These are phyloP conservation scores for Spermophilus dauricus DNA, from an alignment of 2,113 vertebrate genomes.

Conservation along the genomic window DNA sequence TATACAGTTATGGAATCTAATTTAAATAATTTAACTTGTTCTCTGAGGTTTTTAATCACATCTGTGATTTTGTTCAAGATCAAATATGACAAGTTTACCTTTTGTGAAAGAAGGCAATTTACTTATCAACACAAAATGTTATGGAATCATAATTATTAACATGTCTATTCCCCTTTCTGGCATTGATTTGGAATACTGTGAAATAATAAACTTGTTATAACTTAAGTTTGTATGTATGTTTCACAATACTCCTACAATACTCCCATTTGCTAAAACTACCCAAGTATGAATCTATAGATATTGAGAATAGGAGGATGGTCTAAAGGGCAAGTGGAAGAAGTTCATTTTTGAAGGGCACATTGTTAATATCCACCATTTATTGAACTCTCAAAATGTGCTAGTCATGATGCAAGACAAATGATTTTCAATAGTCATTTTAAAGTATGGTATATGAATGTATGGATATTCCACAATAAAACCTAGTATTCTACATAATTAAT, in stretches of 20 bases:
- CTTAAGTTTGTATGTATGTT: constrained; percentile 7
- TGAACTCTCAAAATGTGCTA: constrained; percentile 24
- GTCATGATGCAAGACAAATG: not conserved
- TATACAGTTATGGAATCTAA: constrained; percentile 66
- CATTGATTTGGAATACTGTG: constrained; percentile 67
- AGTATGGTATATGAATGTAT: too few species aligned
- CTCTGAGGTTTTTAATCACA: constrained; percentile 73
- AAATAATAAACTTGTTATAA: constrained; percentile 53
- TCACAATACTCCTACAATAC: constrained; percentile 8
- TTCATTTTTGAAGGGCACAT: constrained; percentile 34
- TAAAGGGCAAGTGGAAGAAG: not conserved
- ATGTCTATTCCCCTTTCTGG: constrained; percentile 55
- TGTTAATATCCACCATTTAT: constrained; percentile 57
- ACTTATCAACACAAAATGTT: constrained; percentile 69
- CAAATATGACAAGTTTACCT: constrained; percentile 69
- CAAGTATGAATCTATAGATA: not conserved
- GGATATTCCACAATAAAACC: too few species aligned
- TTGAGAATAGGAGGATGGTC: not conserved
- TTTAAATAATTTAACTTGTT: constrained; percentile 79
- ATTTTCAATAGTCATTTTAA: not conserved
- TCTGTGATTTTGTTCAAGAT: constrained; percentile 71
- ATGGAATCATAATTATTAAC: constrained; percentile 65
- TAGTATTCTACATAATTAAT: too few species aligned
- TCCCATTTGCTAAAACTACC: constrained; percentile 19
- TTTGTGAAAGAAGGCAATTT: constrained; percentile 69